Percentiles rank a stretch among this genome's conserved stretches.
Conservation (phyloP, 1,140 invertebrate species). For the Helicoverpa zea region DNA sequence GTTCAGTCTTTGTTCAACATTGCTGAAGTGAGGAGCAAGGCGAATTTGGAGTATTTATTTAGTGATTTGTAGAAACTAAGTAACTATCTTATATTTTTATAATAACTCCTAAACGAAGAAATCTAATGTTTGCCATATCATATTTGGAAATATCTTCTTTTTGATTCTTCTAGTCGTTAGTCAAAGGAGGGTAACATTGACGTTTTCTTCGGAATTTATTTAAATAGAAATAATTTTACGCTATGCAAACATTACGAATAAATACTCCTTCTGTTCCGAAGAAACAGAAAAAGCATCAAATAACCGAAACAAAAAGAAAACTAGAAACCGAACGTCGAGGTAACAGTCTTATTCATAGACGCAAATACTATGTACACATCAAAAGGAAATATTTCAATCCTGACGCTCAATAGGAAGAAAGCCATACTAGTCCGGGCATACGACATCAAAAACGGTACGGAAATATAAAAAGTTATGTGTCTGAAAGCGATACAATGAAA, state of each 20-base stretch:
- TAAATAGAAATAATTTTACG: too few relatives aligned
- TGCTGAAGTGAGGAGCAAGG: too few relatives aligned
- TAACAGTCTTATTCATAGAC: conserved; percentile 45
- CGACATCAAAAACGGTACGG: conserved; percentile 53
- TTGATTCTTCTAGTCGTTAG: too few relatives aligned
- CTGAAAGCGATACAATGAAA: conserved; percentile 71
- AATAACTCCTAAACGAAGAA: too few relatives aligned
- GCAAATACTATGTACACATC: conserved; percentile 38
- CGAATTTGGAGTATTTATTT: too few relatives aligned
- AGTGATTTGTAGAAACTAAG: too few relatives aligned
- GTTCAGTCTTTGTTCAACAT: background rate
- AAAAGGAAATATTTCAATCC: conserved; percentile 43
- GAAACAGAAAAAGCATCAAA: conserved; percentile 1
- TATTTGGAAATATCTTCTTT: too few relatives aligned
- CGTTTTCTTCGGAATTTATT: too few relatives aligned
- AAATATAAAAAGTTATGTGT: conserved; percentile 69
- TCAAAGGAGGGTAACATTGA: too few relatives aligned
- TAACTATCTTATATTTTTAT: too few relatives aligned
- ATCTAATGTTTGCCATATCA: too few relatives aligned
- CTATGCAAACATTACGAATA: background rate
- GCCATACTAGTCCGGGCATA: conserved; percentile 49
- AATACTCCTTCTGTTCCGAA: background rate
- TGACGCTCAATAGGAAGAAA: conserved; percentile 44
- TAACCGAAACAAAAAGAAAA: conserved; percentile 23
- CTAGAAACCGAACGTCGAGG: conserved; percentile 16